phyloP scores from a whole-genome alignment of 2,888 invertebrate genomes.

The Eupithecia vulgata region DNA sequence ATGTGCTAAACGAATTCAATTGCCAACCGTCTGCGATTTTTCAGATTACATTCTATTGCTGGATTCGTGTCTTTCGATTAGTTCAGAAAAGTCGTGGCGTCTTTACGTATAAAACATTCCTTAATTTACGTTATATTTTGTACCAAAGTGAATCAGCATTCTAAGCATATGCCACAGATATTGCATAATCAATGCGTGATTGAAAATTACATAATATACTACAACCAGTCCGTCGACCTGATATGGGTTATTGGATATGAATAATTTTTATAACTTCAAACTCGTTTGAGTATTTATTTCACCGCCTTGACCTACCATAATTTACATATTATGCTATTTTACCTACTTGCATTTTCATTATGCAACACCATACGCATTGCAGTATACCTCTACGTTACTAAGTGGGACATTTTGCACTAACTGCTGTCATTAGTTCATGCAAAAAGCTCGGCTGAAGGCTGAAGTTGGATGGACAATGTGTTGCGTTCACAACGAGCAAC shows the following conservation, averaged over 20 bases:
- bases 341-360: slow-evolving; percentile 24
- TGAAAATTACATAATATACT: neutral
- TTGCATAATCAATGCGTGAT: neutral
- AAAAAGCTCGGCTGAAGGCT: slow-evolving; percentile 46
- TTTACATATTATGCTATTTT: slow-evolving; percentile 28
- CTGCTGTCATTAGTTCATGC: slow-evolving; percentile 49
- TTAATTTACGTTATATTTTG: neutral
- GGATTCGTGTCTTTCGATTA: slow-evolving; percentile 34
- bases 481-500: slow-evolving; percentile 53
- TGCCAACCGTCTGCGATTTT: slow-evolving; percentile 49
- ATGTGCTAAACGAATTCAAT: slow-evolving; percentile 47
- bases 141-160: neutral
- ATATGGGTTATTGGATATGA: slow-evolving; percentile 5
- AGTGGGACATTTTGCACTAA: slow-evolving; percentile 34
- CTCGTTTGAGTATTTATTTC: slow-evolving; percentile 10
- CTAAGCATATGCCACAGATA: neutral
- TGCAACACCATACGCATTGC: slow-evolving; percentile 32
- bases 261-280: slow-evolving; percentile 22
- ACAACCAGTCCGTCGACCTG: slow-evolving; percentile 2
- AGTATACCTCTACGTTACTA: slow-evolving; percentile 25
- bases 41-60: slow-evolving; percentile 44
- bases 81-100: slow-evolving; percentile 27
- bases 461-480: slow-evolving; percentile 48
- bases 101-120: neutral
- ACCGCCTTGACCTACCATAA: slow-evolving; percentile 27